Conservation (phyloP, 2,797 vertebrate species). For the Carapus acus region DNA sequence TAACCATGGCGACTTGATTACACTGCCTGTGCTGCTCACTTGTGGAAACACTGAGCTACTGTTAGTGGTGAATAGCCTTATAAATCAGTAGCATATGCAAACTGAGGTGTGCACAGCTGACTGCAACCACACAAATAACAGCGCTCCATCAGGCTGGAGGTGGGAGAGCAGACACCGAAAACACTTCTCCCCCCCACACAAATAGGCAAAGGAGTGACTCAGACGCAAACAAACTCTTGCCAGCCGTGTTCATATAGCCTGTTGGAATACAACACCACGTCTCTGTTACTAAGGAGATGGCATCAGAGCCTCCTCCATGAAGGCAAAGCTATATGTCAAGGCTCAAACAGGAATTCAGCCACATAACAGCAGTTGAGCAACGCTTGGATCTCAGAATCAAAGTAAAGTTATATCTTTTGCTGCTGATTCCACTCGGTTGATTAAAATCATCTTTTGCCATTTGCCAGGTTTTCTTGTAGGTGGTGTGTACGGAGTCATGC, state of each 20-base stretch:
- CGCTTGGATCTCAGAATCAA: not conserved
- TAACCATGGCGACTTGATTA: slow-evolving; percentile 52
- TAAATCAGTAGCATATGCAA: slow-evolving; percentile 1
- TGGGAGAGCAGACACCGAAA: slow-evolving; percentile 38
- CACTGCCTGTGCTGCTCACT: slow-evolving; percentile 25
- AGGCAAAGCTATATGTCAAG: slow-evolving; percentile 21
- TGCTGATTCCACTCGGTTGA: not conserved
- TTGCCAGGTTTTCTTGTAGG: too few species aligned
- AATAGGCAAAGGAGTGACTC: slow-evolving; percentile 44
- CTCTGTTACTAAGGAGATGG: slow-evolving; percentile 51
- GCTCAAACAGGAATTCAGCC: not conserved
- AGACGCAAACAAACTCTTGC: slow-evolving; percentile 47
- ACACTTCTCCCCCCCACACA: slow-evolving; percentile 8
- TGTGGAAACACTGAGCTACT: slow-evolving; percentile 14
- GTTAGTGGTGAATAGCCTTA: too few species aligned
- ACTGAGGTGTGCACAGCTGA: slow-evolving; percentile 27
- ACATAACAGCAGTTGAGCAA: too few species aligned
- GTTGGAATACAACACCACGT: slow-evolving; percentile 30
- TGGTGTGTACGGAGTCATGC: too few species aligned
- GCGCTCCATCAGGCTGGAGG: slow-evolving; percentile 35
- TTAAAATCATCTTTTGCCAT: not conserved
- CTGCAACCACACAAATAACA: slow-evolving; percentile 39
- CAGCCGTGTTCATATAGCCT: slow-evolving; percentile 43
- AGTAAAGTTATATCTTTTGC: not conserved
- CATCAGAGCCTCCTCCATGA: slow-evolving; percentile 15